Base-by-base conservation (phyloP, 2,888 invertebrate species). In the Cenopis cana region DNA sequence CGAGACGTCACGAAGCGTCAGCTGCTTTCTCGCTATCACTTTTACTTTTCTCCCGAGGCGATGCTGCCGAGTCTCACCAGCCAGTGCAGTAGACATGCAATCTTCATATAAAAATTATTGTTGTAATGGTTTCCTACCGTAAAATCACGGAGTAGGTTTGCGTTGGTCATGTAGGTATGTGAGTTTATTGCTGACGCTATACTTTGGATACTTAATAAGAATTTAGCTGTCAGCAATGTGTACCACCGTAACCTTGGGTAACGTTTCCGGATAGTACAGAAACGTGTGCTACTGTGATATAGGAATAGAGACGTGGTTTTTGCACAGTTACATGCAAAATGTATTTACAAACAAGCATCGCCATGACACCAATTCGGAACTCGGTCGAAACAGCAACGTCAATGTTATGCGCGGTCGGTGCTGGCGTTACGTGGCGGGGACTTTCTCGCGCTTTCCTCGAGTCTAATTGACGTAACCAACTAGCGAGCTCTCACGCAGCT, bases 391-490 rank as follows among this genome's bases (percentile, higher is more conserved):
- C 75, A 73, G 77, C 79, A 75, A 78, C 81, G 80, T 79, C 82
- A 79, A 79, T 73, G 75, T 80, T 80, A 76, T 81, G 81, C 84
- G 80, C 81, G 82, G 81, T 80, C 78, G 79, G 81, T 74, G 79
- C 75, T 81, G 76, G 79, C 82, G 86, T 91, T 91, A 90, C 90
- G 90, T 90, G 84, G 81, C 82, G 77, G 77, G 78, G 79, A 92
- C 91, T 93, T 92, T 93, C 93, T 89, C 90, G 90, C 84, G 82
- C 92, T 91, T 93, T 93, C 93, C 87, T 91, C 84, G 87, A 81
- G 81, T 85, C 86, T 92, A 91, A 93, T 92, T 90, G 91, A 93
- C 92, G 93, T 93, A 93, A 92, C 71, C 55, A 65, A 76, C 90
- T 84, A 89, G 86, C 87, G 85, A 89, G 84, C 89, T 90, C 91